Conservation (phyloP, 2,113 vertebrate genomes). For the Hippocampus comes region DNA sequence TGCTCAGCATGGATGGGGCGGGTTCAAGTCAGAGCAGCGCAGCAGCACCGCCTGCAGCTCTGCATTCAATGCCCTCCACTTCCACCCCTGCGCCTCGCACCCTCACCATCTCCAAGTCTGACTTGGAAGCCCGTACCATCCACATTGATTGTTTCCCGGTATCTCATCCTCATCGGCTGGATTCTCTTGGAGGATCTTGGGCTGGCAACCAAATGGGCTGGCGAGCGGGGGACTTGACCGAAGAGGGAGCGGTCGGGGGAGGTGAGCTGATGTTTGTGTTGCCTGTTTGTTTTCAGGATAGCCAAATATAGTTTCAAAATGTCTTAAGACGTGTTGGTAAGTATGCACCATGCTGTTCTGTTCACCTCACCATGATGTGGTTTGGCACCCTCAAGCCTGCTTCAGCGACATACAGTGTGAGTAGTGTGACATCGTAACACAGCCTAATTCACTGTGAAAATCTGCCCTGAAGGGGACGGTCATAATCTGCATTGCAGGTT, state of each 20-base stretch:
- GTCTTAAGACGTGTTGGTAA: not conserved
- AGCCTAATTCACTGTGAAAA: no score
- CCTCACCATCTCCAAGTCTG: conserved; percentile 84
- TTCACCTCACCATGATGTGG: not conserved
- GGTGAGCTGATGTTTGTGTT: conserved; percentile 63
- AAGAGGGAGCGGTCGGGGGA: conserved; percentile 85
- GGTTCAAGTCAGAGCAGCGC: conserved; percentile 64
- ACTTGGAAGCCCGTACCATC: conserved; percentile 77
- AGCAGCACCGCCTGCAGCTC: conserved; percentile 44
- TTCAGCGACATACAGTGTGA: not conserved
- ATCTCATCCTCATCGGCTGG: conserved; percentile 71
- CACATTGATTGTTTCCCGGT: conserved; percentile 66
- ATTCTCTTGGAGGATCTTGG: conserved; percentile 75
- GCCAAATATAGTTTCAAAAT: not conserved
- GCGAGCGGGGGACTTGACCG: conserved; percentile 74
- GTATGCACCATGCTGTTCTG: not conserved
- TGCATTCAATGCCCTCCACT: conserved; percentile 67
- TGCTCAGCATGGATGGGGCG: conserved; percentile 84
- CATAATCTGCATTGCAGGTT: no score
- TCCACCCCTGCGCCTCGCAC: conserved; percentile 67
- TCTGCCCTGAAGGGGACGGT: no score
- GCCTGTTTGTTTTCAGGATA: not conserved
- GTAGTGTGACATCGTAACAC: no score
- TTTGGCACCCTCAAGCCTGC: not conserved
- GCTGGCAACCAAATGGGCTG: conserved; percentile 79